phyloP scores from a whole-genome alignment of 2,888 invertebrate species.

The Pinctada fucata region DNA sequence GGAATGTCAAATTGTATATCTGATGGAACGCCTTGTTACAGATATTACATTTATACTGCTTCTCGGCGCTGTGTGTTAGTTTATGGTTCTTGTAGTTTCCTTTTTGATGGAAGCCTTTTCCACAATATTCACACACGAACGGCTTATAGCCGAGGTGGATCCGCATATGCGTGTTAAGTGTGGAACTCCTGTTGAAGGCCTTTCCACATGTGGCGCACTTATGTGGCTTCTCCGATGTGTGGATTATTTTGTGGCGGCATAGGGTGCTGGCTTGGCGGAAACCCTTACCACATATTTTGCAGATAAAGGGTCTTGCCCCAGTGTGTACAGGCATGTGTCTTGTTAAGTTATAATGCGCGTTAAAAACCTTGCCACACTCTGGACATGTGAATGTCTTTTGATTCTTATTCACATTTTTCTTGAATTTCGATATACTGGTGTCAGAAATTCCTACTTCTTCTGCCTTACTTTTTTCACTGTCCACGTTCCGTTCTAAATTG shows the following conservation, averaged over 20 bases:
- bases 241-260: conserved; percentile 77
- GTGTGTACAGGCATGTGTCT: conserved; percentile 99
- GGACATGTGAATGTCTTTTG: conserved; percentile 93
- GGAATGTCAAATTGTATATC: conserved; percentile 97
- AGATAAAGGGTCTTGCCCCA: conserved; percentile 95
- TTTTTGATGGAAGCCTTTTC: conserved; percentile 91
- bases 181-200: conserved; percentile 77
- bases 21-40: conserved; percentile 93
- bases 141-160: conserved; percentile 77
- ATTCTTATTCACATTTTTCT: conserved; percentile 54
- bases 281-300: conserved; percentile 87
- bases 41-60: conserved; percentile 96
- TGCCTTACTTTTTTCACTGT: not conserved
- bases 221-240: conserved; percentile 77
- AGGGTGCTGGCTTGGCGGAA: conserved; percentile 77
- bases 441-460: conserved; percentile 1
- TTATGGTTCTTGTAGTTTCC: conserved; percentile 98
- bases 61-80: conserved; percentile 96
- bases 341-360: conserved; percentile 98
- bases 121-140: conserved; percentile 82
- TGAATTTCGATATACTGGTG: conserved; percentile 1
- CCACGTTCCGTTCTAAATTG: conserved; percentile 6
- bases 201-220: conserved; percentile 76
- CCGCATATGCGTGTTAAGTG: conserved; percentile 78
- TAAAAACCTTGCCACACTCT: conserved; percentile 98